phyloP scores from a whole-genome alignment of 2,113 vertebrate genomes.

The Xenopus tropicalis region UCB_Xtro_10.0 CM004443.2:145417501-145418000 shows the following conservation, averaged over 20 bases:
- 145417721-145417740: background rate
- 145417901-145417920: slow-evolving; percentile 20
- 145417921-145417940: slow-evolving; percentile 10
- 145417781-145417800: background rate
- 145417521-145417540: no score
- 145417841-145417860: slow-evolving; percentile 12
- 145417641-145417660: no score
- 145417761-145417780: background rate
- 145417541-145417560: no score
- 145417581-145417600: no score
- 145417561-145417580: no score
- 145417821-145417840: slow-evolving; percentile 4
- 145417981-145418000: no score
- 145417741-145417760: background rate
- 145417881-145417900: slow-evolving; percentile 11
- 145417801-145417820: slow-evolving; percentile 32
- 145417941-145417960: background rate
- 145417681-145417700: no score
- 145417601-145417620: no score
- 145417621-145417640: no score
- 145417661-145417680: no score
- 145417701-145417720: background rate
- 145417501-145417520: no score
- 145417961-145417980: background rate
- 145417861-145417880: slow-evolving; percentile 1